These are phyloP conservation scores for Bucco capensis DNA, from an alignment of 2,113 vertebrate species.

Conservation along the genomic window DNA sequence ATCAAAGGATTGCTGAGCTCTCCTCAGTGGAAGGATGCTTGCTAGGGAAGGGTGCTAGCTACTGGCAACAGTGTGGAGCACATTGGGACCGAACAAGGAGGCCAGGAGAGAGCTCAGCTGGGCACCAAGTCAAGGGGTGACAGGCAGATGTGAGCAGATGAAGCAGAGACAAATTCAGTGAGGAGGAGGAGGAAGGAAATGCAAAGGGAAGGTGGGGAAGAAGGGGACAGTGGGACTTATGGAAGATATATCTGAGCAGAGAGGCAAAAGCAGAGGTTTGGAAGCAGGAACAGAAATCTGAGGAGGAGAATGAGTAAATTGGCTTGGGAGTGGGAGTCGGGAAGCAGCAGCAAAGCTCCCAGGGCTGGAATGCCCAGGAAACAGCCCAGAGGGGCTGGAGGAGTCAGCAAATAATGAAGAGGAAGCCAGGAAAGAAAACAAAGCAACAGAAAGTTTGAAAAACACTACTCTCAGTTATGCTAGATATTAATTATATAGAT, in stretches of 20 bases:
- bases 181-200: not conserved
- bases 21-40: not conserved
- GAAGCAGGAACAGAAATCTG: not conserved
- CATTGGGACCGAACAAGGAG: not conserved
- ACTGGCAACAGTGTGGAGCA: accelerated
- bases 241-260: not conserved
- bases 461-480: not conserved
- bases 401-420: not conserved
- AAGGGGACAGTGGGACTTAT: not conserved
- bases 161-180: not conserved
- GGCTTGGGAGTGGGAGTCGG: not conserved
- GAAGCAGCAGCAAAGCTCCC: not conserved
- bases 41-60: too few species aligned
- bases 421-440: not conserved
- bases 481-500: not conserved
- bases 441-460: not conserved
- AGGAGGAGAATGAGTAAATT: not conserved
- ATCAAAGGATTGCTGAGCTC: not conserved
- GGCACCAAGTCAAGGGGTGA: not conserved
- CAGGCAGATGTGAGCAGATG: not conserved
- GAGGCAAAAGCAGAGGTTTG: not conserved
- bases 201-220: not conserved
- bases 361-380: not conserved
- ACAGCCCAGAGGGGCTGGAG: not conserved
- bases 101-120: not conserved